Evolutionary conservation across 2,113 vertebrate species (phyloP).

Genomic region (Oxyruncus cristatus): DNA sequence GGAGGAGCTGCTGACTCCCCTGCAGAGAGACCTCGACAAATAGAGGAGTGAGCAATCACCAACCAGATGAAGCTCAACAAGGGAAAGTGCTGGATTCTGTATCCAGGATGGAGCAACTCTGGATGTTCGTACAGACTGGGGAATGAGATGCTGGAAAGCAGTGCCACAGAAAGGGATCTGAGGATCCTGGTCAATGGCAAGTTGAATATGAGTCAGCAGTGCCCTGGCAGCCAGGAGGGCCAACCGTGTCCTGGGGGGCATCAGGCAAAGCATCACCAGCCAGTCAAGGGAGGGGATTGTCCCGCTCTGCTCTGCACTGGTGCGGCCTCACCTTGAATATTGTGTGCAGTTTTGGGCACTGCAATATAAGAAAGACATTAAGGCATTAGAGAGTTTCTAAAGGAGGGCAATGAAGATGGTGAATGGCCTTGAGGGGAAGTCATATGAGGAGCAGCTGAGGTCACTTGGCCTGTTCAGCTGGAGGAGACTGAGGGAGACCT

Average conservation of each 20-base stretch:
- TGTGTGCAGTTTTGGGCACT: accelerated
- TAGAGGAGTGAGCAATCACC: neutral
- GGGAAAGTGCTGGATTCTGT: accelerated
- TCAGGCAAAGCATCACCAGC: neutral
- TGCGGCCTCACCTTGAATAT: accelerated
- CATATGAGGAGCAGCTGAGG: accelerated
- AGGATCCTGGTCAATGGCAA: accelerated
- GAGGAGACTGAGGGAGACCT: neutral
- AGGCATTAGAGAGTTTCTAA: accelerated
- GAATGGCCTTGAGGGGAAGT: neutral
- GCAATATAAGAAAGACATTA: accelerated
- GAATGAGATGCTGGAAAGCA: neutral
- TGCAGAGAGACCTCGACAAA: neutral
- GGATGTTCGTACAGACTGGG: neutral
- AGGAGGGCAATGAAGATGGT: neutral
- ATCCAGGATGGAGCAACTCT: neutral
- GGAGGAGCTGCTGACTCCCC: neutral
- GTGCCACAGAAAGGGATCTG: neutral
- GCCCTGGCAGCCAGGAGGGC: neutral
- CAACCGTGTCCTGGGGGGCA: neutral
- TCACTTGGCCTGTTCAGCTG: neutral
- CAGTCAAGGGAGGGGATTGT: accelerated
- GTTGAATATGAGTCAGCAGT: neutral
- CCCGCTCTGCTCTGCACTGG: neutral
- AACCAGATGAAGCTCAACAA: neutral